Evolutionary conservation across 2,888 invertebrate genomes (phyloP), one percentile per base, ranked within the genome.

Genomic region (Sminthurides aquaticus): DNA sequence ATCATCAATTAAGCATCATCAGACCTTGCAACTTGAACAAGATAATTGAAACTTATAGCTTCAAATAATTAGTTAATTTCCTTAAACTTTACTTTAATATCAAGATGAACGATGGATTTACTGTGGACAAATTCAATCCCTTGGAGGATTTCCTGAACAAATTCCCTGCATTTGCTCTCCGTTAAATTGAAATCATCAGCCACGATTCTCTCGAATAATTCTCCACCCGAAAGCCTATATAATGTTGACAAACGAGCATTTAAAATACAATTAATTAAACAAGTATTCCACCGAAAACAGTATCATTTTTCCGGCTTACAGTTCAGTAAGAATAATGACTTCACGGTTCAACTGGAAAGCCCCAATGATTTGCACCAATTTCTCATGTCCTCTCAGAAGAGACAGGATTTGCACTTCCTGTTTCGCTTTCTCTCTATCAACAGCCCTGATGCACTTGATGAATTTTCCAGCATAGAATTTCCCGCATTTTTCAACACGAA

Each of bases 131-230:
- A 96, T 60, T 85, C 84, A 2, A 95, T 88, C 1, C 91, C 96
- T 76, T 91, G 90, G 79, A 92, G 92, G 58, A 95, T 91, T 79
- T 96, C 95, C 52, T 88, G 83, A 81, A 93, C 85, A 78, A 96
- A 96, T 43, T 68, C 68, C 11, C 70, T 79, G 70, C 82, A 84
- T 55, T 87, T 93, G 76, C 85, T 84, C 80, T 95, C 97, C 0
- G 97, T 93, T 63, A 94, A 82, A 15, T 91, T 89, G 78, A 93
- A 93, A 76, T 92, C 91, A 75, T 94, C 95, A 15, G 91, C 92
- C 0, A 92, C 90, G 1, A 97, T 91, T 62, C 95, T 82, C 77
- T 95, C 93, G 77, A 96, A 96, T 43, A 97, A 82, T 78, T 97
- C 95, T 0, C 95, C 96, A 1, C 96, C 95, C 68, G 88, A 88